These are phyloP conservation scores for Cephus rjabovi DNA, from an alignment of 2,888 invertebrate species.

Conservation along the genomic window DNA sequence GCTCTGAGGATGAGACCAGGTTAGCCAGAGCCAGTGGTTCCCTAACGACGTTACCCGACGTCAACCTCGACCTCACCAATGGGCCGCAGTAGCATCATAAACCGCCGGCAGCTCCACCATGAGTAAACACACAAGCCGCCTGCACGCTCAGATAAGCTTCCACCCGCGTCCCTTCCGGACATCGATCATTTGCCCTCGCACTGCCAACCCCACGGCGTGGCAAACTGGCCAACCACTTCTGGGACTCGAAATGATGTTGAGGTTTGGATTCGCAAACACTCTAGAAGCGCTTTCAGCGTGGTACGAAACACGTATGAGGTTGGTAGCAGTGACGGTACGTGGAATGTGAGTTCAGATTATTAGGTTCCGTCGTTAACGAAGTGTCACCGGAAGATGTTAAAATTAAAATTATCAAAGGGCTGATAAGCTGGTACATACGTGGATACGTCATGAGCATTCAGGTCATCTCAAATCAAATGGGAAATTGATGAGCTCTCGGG, in stretches of 20 bases:
- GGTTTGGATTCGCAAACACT: background rate
- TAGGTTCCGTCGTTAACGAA: background rate
- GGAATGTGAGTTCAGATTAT: background rate
- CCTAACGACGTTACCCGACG: background rate
- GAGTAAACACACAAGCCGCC: conserved; percentile 16
- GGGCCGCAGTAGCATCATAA: background rate
- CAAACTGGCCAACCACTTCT: background rate
- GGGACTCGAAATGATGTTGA: background rate
- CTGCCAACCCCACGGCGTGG: background rate
- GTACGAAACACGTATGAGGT: background rate
- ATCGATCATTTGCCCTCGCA: conserved; percentile 12
- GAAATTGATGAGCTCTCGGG: conserved; percentile 53
- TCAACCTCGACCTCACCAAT: background rate
- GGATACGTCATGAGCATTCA: background rate
- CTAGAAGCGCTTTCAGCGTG: background rate
- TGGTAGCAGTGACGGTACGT: background rate
- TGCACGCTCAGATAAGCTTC: conserved; percentile 22
- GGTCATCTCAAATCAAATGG: conserved; percentile 53
- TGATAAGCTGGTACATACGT: background rate
- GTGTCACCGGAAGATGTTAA: background rate
- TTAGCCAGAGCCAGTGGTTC: background rate
- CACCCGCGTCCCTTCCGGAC: conserved; percentile 18
- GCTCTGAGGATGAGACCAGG: background rate
- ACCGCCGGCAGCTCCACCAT: background rate
- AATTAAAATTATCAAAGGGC: background rate